Base-by-base conservation (phyloP, 2,888 invertebrate species). In the Leucophora obtusa region DNA sequence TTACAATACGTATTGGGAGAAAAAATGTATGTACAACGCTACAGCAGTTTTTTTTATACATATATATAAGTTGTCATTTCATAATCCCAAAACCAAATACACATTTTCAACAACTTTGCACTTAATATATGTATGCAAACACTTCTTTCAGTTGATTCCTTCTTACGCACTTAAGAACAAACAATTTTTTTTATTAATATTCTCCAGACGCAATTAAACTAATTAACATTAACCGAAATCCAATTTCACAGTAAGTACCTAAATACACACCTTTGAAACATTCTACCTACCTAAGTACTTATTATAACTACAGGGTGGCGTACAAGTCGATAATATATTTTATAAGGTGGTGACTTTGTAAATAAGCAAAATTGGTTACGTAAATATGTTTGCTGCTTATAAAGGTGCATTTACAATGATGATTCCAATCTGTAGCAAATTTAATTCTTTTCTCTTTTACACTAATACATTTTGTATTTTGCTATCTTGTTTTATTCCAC, bases 191-290 rank as follows among this genome's bases (percentile, higher is more conserved):
- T 66, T n/a, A n/a, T n/a, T 60, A 53, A 54, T 79, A 74, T 66
- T 79, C 65, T 74, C 74, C 50, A 74, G 70, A 51, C 65, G 69
- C 69, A 79, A 70, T 73, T 79, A 65, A 79, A 74, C 74, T 65
- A 74, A 74, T 79, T 79, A 74, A 70, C 79, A 74, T 79, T 70
- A 65, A 66, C 65, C 60, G 51, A 73, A 79, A 79, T 79, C 66
- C 74, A 74, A 74, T 79, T 79, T 79, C 70, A 66, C 70, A 66
- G 54, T 33, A n/a, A 68, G 43, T 54, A 50, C 38, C n/a, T 47
- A 47, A 47, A 47, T 24, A 11, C 24, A 14, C 14, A 58, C 24
- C 54, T 59, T 28, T 28, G 28, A 28, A 28, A 28, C 28, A 28
- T 28, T 28, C 38, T n/a, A 47, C n/a, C 35, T 72, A 15, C 9